Evolutionary conservation across 1,140 invertebrate species (phyloP), one percentile per base, ranked within the genome.

Genomic region (Leptinotarsa texana): DNA sequence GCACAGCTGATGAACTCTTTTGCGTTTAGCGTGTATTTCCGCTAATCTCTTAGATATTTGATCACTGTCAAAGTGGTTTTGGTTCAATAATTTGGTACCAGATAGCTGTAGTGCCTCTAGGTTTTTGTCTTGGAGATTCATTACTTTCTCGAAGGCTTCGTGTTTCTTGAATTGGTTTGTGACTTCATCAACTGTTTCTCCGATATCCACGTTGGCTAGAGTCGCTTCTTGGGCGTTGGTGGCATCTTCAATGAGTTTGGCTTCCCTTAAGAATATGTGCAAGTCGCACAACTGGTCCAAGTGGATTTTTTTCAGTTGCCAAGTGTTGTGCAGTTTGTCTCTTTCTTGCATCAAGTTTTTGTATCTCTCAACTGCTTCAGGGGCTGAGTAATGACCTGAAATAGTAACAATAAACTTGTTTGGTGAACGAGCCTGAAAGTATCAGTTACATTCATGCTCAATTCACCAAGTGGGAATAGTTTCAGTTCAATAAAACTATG

Each of bases 281-380:
- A 97, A 87, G 84, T 99, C 96, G 75, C 97, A 96, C 63, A 98
- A 88, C 84, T 99, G 97, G 85, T 98, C 95, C 24, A 99, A 87
- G 80, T 95, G 93, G 3, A 97, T 91, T 84, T 96, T 95, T 81
- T 96, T 94, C 27, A 93, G 90, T 72, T 95, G 94, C 95, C 96
- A 98, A 1, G 94, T 93, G 0, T 90, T 89, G 78, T 95, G 93
- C 21, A 98, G 86, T 70, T 91, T 91, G 65, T 93, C 91, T 3
- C 94, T 88, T 82, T 96, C 94, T 71, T 94, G 91, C 62, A 95
- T 83, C 47, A 98, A 84, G 57, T 93, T 91, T 57, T 79, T 81
- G 76, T 94, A 92, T 77, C 92, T 92, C 81, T 95, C 94, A 78
- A 93, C 90, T 0, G 98, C 93, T 84, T 96, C 93, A 21, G 82